Evolutionary conservation across 2,888 invertebrate genomes (phyloP).

Genomic region (Ernsta delagoae): DNA sequence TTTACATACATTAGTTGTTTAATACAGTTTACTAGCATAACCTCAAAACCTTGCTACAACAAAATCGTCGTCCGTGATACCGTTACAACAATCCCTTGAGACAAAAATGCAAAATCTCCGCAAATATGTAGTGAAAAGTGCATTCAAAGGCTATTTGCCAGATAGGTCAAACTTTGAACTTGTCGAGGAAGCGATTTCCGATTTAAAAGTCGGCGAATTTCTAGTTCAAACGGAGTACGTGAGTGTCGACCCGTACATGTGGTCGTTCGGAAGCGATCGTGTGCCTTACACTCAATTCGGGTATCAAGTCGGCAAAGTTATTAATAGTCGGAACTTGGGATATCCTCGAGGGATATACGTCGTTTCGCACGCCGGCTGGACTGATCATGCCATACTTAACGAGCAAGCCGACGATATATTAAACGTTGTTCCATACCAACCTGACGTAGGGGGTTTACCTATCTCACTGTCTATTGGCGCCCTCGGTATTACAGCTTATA

Average conservation of each 20-base stretch:
- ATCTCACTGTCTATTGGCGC: slow-evolving; percentile 85
- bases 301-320: slow-evolving; percentile 57
- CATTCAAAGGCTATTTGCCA: slow-evolving; percentile 34
- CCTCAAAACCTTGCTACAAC: not conserved
- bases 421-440: slow-evolving; percentile 49
- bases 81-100: not conserved
- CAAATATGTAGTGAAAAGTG: slow-evolving; percentile 28
- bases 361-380: slow-evolving; percentile 85
- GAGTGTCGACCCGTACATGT: slow-evolving; percentile 30
- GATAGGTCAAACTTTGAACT: slow-evolving; percentile 27
- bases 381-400: slow-evolving; percentile 51
- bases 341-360: slow-evolving; percentile 85
- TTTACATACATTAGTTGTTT: not conserved
- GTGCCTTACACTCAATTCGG: slow-evolving; percentile 38
- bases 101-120: slow-evolving; percentile 28
- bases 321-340: slow-evolving; percentile 82
- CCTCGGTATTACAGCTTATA: slow-evolving; percentile 89
- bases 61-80: not conserved
- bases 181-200: slow-evolving; percentile 31
- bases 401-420: slow-evolving; percentile 31
- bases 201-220: slow-evolving; percentile 29
- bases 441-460: slow-evolving; percentile 79
- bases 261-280: slow-evolving; percentile 22
- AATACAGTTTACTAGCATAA: slow-evolving; percentile 2
- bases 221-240: slow-evolving; percentile 31